Evolutionary conservation across 2,113 vertebrate species (phyloP), one percentile per base, ranked within the genome.

Genomic region (Callithrix jacchus): DNA sequence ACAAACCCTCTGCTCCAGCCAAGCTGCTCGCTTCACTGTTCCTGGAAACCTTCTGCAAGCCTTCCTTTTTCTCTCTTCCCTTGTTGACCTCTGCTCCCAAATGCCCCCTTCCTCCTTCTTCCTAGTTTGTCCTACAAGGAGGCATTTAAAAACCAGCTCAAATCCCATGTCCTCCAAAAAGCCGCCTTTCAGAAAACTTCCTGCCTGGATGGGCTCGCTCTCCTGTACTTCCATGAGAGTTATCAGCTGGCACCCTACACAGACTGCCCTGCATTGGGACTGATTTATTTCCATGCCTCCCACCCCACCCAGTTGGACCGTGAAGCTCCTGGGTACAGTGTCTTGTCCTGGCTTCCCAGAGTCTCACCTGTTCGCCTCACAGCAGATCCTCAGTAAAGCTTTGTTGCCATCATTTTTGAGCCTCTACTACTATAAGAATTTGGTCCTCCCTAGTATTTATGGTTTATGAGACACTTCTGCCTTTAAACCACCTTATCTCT

Each of bases 1-100:
- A 47, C 30, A 56, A 70, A 40, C 17, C 23, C 20, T 13, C 12
- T 0, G 3, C 47, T 71, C 13, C 27, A 16, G 21, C 10, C 35
- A n/a, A 45, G 6, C 8, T 30, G 17, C 37, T 66, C 2, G 0
- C 25, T 4, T n/a, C 68, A 0, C 4, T 2, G 3, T 35, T 86
- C 71, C 87, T 27, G 10, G 42, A 77, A 61, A 58, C 18, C 18
- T 21, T 27, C 45, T 0, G 0, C 4, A 14, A 35, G n/a, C 64
- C 88, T 79, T 40, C 52, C 52, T 27, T 80, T 30, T 80, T 45
- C 37, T 80, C 52, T 35, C 73, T 49, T 32, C 47, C 71, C 85
- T 73, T 21, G 20, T 74, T 30, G 66, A 14, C 7, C 73, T 54
- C 27, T 11, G 0, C 30, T 35, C 52, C 42, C 30, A 61, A n/a